Base-by-base conservation (phyloP, 2,113 vertebrate species). In the Acanthochromis polyacanthus region DNA sequence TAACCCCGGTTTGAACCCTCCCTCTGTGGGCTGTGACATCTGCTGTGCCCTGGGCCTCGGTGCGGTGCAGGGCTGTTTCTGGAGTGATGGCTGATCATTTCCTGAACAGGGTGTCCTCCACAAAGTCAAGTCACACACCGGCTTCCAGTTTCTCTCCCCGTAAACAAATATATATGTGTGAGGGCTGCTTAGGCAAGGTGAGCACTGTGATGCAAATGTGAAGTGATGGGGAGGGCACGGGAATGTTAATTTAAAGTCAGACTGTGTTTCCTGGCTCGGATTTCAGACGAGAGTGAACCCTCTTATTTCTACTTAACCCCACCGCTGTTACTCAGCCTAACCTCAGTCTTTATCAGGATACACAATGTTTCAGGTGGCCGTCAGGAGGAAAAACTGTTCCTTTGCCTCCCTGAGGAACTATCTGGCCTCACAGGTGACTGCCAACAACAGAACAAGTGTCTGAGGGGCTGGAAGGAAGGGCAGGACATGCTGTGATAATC, bases 181-280 rank as follows among this genome's bases (percentile, higher is more conserved):
- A 12, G 43, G 22, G 23, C 5, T 1, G 20, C 48, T 19, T 16
- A 9, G 63, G 52, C 19, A 32, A 79, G 75, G 74, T 71, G 74
- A 76, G 64, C 64, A 0, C 30, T 25, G 23, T 62, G 78, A 82
- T 78, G 83, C 75, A 77, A 80, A 88, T 86, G 59, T 25, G 63
- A 50, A 76, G 60, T 38, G 82, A 85, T 71, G 63, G 58, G 12
- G 59, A 70, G 76, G 79, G 53, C 76, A 58, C 23, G 12, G 14
- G 52, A 15, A 63, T 78, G 84, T 83, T 88, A 83, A 85, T 79
- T 85, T 80, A 85, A 83, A 78, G 84, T 83, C 82, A 79, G 68
- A 71, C 77, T 30, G 58, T 71, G 71, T 88, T 83, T 75, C 53
- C 45, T 5, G 8, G 22, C 74, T 80, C 23, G 46, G 74, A 72